Conservation (phyloP, 2,888 invertebrate genomes). For the Gortyna flavago region DNA sequence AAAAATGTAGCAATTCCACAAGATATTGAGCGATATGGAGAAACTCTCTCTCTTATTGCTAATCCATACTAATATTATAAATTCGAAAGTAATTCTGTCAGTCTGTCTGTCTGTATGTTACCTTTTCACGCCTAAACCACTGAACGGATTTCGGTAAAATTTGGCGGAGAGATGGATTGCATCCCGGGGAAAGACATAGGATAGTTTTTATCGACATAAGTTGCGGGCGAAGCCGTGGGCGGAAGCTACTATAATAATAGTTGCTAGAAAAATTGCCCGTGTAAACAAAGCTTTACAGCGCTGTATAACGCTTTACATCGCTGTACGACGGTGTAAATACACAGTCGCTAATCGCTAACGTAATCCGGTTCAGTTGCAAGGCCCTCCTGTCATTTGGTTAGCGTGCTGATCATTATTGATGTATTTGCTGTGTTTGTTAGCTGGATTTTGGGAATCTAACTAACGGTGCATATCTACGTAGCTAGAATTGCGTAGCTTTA, state of each 20-base stretch:
- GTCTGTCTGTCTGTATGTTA: too few relatives aligned
- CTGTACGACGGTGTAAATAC: slow-evolving; percentile 56
- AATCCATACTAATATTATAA: too few relatives aligned
- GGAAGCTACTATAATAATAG: too few relatives aligned
- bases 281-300: neutral
- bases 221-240: too few relatives aligned
- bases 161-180: too few relatives aligned
- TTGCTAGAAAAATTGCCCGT: neutral
- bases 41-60: too few relatives aligned
- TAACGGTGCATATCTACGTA: neutral
- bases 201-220: too few relatives aligned
- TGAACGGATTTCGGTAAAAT: too few relatives aligned
- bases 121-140: too few relatives aligned
- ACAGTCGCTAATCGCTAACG: slow-evolving; percentile 60
- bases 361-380: slow-evolving; percentile 63
- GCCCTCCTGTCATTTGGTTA: slow-evolving; percentile 61
- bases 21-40: neutral
- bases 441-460: slow-evolving; percentile 30
- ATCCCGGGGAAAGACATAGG: too few relatives aligned
- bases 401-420: slow-evolving; percentile 53
- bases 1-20: neutral
- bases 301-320: slow-evolving; percentile 12
- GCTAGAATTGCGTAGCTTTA: neutral
- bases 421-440: slow-evolving; percentile 47
- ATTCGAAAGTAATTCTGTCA: too few relatives aligned